Base-by-base conservation (phyloP, 2,888 invertebrate genomes). In the Eupithecia pulchellata region DNA sequence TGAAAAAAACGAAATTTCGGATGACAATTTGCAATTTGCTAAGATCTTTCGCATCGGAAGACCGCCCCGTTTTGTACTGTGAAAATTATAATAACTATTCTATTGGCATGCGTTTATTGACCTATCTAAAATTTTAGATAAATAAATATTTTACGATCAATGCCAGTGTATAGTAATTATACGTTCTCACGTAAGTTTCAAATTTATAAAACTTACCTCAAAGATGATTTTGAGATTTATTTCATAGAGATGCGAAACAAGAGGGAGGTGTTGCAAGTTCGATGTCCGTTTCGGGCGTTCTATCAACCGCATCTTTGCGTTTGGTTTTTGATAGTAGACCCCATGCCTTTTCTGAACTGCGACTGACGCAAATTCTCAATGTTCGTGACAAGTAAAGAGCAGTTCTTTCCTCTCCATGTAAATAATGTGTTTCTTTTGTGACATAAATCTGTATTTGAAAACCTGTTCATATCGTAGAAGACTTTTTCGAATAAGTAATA, bases 361-460 rank as follows among this genome's bases (percentile, higher is more conserved):
- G 73, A 66, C 73, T 88, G 86, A 89, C 87, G 87, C 78, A 86
- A 81, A 86, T 80, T 77, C 79, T 34, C 74, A 81, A 86, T 80
- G 77, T 79, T 34, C 74, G 74, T 65, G 73, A 69, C 68, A 73
- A 71, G 68, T 70, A 65, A 25, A 55, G 6, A 73, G 64, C 6
- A 30, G 29, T 58, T 32, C 58, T 58, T 30, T 58, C 30, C 30
- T n/a, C 30, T 32, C 17, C 29, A 57, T n/a, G n/a, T n/a, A n/a
- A n/a, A n/a, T n/a, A n/a, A n/a, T n/a, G n/a, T n/a, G n/a, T n/a
- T 47, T 11, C 9, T 47, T 25, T 25, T 20, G 20, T 47, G 47
- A 47, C 47, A 11, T n/a, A n/a, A n/a, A 11, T 4, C 47, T 47
- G n/a, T 42, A 42, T n/a, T n/a, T n/a, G 8, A 2, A 42, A 42